phyloP scores from a whole-genome alignment of 2,888 invertebrate genomes.

The Xestia c-nigrum region DNA sequence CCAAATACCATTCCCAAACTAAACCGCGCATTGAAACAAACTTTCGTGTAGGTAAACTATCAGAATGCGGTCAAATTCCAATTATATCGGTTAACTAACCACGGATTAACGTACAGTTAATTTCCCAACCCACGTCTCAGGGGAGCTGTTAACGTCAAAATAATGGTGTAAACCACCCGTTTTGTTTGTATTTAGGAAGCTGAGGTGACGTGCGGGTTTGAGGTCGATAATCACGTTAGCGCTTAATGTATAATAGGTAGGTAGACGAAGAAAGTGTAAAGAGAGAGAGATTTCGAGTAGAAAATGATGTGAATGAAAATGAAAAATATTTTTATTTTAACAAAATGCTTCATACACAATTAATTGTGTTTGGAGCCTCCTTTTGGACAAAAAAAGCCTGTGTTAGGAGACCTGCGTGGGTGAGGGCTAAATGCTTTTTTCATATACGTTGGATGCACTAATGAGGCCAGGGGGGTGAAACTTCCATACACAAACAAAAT shows the following conservation, averaged over 20 bases:
- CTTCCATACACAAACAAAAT: no score
- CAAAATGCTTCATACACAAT: no score
- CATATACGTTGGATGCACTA: no score
- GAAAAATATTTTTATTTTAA: no score
- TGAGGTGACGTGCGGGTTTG: constrained; percentile 14
- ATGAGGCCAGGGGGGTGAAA: no score
- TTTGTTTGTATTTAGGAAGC: constrained; percentile 35
- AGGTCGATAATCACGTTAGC: constrained; percentile 1
- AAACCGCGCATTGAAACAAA: constrained; percentile 22
- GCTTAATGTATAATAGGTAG: background rate
- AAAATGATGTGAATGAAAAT: background rate
- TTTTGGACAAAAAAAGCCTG: no score
- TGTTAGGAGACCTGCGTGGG: no score
- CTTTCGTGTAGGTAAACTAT: constrained; percentile 19
- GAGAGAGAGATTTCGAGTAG: background rate
- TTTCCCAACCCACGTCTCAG: constrained; percentile 30
- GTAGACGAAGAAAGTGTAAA: background rate
- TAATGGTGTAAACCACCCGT: constrained; percentile 15
- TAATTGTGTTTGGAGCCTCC: no score
- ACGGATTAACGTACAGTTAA: constrained; percentile 47
- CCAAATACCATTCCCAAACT: constrained; percentile 23
- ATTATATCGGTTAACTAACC: constrained; percentile 53
- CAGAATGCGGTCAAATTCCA: constrained; percentile 49
- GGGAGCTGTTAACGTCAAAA: constrained; percentile 30
- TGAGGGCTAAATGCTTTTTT: no score